Evolutionary conservation across 2,888 invertebrate species (phyloP), one percentile per base, ranked within the genome.

Genomic region (Stenodema calcarata): DNA sequence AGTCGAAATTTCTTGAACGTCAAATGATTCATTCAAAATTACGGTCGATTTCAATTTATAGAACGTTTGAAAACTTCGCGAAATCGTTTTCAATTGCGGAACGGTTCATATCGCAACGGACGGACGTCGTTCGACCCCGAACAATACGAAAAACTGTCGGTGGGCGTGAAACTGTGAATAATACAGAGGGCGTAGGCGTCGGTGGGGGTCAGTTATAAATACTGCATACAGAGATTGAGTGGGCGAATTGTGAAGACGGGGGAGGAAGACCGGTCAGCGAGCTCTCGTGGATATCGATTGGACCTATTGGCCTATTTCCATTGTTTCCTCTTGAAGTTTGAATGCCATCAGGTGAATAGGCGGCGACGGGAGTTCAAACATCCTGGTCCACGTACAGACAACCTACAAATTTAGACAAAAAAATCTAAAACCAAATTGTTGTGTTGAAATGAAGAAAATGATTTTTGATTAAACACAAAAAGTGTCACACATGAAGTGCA

Each of bases 221-320:
- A 62, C 62, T 62, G 62, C 18, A 23, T 62, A 23, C 18, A 12
- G 62, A 23, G 62, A 7, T 62, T 62, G 62, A 62, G 62, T 62
- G 62, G 27, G 27, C 62, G 62, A 62, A 62, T n/a, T 62, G 62
- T 23, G 23, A 62, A 62, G 73, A n/a, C 9, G 35, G 35, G 73
- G 18, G 18, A 35, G 41, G 16, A n/a, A 3, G 41, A 18, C 18
- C 18, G 78, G 78, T 78, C 78, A 78, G 78, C 42, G 76, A 76
- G 76, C 78, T 78, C 78, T 78, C 78, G 30, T 9, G 41, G 23
- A 23, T 78, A 78, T 78, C 41, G 78, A 78, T 78, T 78, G 78
- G 78, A 35, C 78, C 78, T 78, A 78, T 78, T 78, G 78, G 78
- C 78, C 78, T 44, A 78, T 78, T 78, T 78, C 18, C 78, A 78